phyloP scores from a whole-genome alignment of 2,797 vertebrate species.

The Urocyon cinereoargenteus region DNA sequence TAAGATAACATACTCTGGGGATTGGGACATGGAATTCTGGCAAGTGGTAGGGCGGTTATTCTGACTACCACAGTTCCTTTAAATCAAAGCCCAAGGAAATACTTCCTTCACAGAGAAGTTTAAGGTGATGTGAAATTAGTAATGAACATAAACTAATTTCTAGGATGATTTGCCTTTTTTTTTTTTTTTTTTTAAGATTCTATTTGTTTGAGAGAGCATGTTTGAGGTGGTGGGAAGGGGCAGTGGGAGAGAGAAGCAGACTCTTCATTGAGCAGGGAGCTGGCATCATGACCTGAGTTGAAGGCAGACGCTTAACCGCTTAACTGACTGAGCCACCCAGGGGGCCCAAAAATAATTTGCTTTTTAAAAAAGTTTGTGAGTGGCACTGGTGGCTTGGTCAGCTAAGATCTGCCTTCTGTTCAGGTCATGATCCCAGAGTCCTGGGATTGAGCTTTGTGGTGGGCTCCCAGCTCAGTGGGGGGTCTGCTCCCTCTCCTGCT shows the following conservation, averaged over 20 bases:
- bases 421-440: no score
- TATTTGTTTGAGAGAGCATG: no score
- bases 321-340: not conserved
- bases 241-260: no score
- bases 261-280: no score
- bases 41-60: not conserved
- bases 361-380: no score
- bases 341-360: not conserved
- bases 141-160: slow-evolving; percentile 3
- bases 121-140: slow-evolving; percentile 1
- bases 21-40: not conserved
- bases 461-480: no score
- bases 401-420: no score
- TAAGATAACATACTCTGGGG: not conserved
- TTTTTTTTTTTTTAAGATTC: no score
- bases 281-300: not conserved
- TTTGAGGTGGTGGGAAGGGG: no score
- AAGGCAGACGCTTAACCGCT: not conserved
- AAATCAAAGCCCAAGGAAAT: slow-evolving; percentile 5
- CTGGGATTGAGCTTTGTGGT: no score
- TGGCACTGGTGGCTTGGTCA: no score
- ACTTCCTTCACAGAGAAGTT: slow-evolving; percentile 10
- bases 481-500: no score
- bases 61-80: not conserved
- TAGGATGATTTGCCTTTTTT: slow-evolving; percentile 19